phyloP scores from a whole-genome alignment of 2,888 invertebrate species.

The Chromoteleia sp. region DNA sequence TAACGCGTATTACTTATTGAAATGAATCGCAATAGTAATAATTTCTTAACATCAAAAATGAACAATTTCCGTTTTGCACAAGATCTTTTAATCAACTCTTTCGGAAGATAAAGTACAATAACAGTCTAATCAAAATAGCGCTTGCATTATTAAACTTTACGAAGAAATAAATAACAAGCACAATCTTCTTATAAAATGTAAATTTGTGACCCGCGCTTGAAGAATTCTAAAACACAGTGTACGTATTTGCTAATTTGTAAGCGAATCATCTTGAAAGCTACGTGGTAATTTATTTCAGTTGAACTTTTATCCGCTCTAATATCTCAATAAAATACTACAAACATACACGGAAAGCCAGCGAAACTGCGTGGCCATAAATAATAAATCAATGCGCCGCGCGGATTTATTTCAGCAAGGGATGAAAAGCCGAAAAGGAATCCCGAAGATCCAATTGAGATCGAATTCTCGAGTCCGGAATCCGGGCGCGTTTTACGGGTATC shows the following conservation, averaged over 20 bases:
- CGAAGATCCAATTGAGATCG: slow-evolving; percentile 45
- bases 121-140: too few species aligned
- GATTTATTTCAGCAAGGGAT: slow-evolving; percentile 39
- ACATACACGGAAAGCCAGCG: slow-evolving; percentile 5
- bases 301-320: slow-evolving; percentile 28
- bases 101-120: too few species aligned
- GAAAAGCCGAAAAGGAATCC: slow-evolving; percentile 46
- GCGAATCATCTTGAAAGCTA: slow-evolving; percentile 24
- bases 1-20: too few species aligned
- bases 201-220: too few species aligned
- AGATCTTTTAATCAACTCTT: too few species aligned
- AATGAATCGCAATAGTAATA: too few species aligned
- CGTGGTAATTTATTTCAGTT: slow-evolving; percentile 16
- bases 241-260: not conserved
- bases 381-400: slow-evolving; percentile 40
- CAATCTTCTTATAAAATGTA: too few species aligned
- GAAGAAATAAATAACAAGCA: too few species aligned
- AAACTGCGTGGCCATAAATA: slow-evolving; percentile 40
- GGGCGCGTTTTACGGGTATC: slow-evolving; percentile 17
- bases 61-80: too few species aligned
- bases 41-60: too few species aligned
- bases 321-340: slow-evolving; percentile 2
- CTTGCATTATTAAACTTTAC: too few species aligned
- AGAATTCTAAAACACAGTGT: not conserved
- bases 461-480: slow-evolving; percentile 28